Evolutionary conservation across 2,113 vertebrate genomes (phyloP).

Genomic region (Egretta garzetta): DNA sequence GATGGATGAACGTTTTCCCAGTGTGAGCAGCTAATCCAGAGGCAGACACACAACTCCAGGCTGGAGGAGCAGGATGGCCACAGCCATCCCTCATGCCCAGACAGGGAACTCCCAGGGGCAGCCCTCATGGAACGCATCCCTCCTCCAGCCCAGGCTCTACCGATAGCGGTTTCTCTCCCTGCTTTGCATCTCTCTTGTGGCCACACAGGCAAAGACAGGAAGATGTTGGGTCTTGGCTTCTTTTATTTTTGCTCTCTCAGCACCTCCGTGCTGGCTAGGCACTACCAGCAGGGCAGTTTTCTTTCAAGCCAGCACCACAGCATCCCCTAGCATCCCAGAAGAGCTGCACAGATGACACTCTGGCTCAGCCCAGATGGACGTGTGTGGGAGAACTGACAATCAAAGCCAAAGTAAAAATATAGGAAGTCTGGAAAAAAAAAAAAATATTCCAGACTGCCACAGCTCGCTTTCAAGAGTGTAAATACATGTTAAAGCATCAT

Average conservation of each 20-base stretch:
- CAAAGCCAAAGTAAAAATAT: not conserved
- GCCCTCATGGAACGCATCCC: not conserved
- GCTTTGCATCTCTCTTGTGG: not conserved
- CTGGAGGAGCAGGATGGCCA: not conserved
- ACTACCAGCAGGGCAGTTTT: not conserved
- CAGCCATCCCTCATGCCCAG: not conserved
- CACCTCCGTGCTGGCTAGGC: not conserved
- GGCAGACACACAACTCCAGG: not conserved
- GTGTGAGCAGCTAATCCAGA: not conserved
- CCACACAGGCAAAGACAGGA: not conserved
- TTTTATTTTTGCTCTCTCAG: not conserved
- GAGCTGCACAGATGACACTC: not conserved
- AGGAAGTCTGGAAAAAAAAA: not conserved
- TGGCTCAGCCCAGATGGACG: not conserved
- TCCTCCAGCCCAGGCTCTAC: not conserved
- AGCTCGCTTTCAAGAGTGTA: not conserved
- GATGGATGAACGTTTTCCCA: not conserved
- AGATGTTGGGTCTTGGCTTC: not conserved
- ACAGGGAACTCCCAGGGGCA: not conserved
- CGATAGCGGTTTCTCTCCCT: not conserved
- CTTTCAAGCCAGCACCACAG: not conserved
- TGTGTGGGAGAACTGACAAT: not conserved
- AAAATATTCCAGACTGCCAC: not conserved
- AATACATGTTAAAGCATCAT: not conserved
- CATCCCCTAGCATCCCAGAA: not conserved